Conservation (phyloP, 2,888 invertebrate genomes). For the Eledona agricola region DNA sequence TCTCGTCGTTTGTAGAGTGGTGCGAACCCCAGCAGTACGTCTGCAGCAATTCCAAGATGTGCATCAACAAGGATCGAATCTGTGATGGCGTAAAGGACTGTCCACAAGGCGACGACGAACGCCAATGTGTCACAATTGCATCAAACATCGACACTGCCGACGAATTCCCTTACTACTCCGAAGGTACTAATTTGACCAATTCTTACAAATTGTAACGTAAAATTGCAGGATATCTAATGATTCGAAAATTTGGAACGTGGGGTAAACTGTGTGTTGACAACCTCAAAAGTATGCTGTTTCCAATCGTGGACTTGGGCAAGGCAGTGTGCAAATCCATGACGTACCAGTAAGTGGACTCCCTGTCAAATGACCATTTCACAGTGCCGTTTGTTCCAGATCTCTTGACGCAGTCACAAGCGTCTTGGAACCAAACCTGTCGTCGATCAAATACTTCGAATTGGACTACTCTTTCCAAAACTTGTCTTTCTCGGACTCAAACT, state of each 20-base stretch:
- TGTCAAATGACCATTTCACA: conserved; percentile 8
- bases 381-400: conserved; percentile 42
- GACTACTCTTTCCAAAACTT: conserved; percentile 68
- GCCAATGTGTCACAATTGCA: conserved; percentile 75
- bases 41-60: conserved; percentile 76
- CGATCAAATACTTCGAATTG: conserved; percentile 67
- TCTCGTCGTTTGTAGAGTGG: conserved; percentile 69
- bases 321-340: conserved; percentile 82
- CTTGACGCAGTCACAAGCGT: conserved; percentile 44
- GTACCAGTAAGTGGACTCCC: conserved; percentile 68
- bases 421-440: neutral
- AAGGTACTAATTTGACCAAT: conserved; percentile 61
- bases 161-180: conserved; percentile 69
- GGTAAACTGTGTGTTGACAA: conserved; percentile 79
- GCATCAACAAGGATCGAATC: conserved; percentile 71
- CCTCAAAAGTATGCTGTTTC: conserved; percentile 68
- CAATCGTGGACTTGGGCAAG: conserved; percentile 74
- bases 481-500: conserved; percentile 72
- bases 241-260: conserved; percentile 79
- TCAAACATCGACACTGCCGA: conserved; percentile 67
- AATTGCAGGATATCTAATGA: conserved; percentile 72
- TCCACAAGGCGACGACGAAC: conserved; percentile 79
- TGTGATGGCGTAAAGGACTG: conserved; percentile 79
- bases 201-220: neutral
- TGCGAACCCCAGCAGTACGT: conserved; percentile 77